Conservation (phyloP, 2,797 vertebrate species). For the Nannoperca australis region DNA sequence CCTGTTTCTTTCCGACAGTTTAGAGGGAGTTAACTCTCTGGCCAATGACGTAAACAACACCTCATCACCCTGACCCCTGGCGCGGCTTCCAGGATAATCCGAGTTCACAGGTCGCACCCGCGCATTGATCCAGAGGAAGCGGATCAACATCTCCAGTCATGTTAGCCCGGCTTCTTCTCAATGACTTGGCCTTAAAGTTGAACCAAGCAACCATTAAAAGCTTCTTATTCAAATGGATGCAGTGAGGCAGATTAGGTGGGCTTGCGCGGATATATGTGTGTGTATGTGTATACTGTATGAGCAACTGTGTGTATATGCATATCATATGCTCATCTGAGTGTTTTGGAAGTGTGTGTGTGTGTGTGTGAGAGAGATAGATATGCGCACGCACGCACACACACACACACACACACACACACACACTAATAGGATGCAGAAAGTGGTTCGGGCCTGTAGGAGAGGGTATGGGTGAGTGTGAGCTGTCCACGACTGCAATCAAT, state of each 20-base stretch:
- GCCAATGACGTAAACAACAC: conserved; percentile 39
- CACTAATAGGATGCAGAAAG: conserved; percentile 68
- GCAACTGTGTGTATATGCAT: conserved; percentile 11
- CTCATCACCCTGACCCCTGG: conserved; percentile 45
- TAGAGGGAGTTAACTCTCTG: conserved; percentile 2
- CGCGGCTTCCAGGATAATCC: conserved; percentile 41
- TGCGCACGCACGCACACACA: conserved; percentile 1
- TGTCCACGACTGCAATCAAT: conserved; percentile 80
- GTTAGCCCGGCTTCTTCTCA: conserved; percentile 30
- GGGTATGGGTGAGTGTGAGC: conserved; percentile 71
- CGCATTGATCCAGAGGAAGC: conserved; percentile 45
- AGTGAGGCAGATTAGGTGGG: conserved; percentile 34
- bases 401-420: conserved; percentile 17
- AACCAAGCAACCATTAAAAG: conserved; percentile 67
- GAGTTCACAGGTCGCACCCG: conserved; percentile 40
- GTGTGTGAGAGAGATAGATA: conserved; percentile 31
- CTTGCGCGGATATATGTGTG: conserved; percentile 10
- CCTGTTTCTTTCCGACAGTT: conserved; percentile 31
- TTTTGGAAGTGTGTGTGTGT: conserved; percentile 39
- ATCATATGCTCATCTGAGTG: conserved; percentile 36
- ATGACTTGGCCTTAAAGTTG: conserved; percentile 55
- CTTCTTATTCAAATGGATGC: conserved; percentile 73
- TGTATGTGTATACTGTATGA: conserved; percentile 18
- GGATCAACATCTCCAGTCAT: conserved; percentile 47
- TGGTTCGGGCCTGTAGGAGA: conserved; percentile 54